Evolutionary conservation across 2,888 invertebrate species (phyloP), one percentile per base, ranked within the genome.

Genomic region (Caenorhabditis sp.): DNA sequence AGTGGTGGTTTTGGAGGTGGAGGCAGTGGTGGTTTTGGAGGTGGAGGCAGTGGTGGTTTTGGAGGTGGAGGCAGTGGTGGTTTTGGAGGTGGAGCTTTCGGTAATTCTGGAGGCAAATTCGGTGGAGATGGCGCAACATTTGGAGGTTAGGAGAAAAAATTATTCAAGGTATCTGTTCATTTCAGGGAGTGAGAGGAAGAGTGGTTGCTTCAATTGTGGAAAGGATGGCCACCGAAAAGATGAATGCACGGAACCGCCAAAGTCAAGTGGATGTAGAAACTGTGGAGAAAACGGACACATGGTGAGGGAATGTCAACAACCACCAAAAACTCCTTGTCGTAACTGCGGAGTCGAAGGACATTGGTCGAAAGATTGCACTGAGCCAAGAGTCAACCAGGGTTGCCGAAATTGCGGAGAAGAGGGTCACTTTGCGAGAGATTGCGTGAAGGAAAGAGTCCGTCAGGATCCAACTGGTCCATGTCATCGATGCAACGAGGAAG

Each of bases 361-460:
- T 6, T 50, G 13, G 11, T n/a, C n/a, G 13, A 28, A 20, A 50
- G 47, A 64, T 1, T 64, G 47, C 32, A 26, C 26, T 2, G 24
- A 50, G 22, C 24, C 50, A 5, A 20, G 9, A 32, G n/a, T 2
- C 15, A 40, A 13, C 13, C 2, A 2, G 6, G 40, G 11, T 2
- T 80, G 79, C 50, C 53, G 58, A n/a, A 80, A 69, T 6, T 80
- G 80, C 32, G 37, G 40, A 18, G 56, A 80, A 50, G 62, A 72
- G n/a, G 80, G 80, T 18, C 80, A 80, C 40, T 61, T 55, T 9
- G 26, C 67, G 0, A 72, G 62, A n/a, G 80, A 80, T 2, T 80
- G 80, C 35, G 13, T 26, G 0, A 68, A 79, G 2, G 71, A 71
- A 18, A 44, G 65, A 22, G 79, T 79, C 2, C 51, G 44, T n/a